Evolutionary conservation across 2,113 vertebrate species (phyloP).

Genomic region (Ondatra zibethicus): DNA sequence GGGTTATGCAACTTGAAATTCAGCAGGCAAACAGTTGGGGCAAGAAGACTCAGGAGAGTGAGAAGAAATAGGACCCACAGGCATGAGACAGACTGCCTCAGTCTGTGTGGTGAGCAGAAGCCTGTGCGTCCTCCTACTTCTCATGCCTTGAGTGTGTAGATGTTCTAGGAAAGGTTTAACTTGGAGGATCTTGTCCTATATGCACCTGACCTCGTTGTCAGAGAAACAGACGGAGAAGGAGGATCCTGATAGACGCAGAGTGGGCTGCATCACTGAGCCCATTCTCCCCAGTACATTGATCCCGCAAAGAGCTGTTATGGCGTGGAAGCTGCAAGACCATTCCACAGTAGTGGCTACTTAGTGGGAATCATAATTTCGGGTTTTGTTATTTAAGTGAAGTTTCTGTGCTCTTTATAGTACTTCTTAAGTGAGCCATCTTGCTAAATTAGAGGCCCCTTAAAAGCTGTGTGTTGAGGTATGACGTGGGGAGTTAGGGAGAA

Average conservation of each 20-base stretch:
- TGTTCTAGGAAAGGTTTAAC: not conserved
- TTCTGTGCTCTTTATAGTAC: not conserved
- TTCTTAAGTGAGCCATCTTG: not conserved
- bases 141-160: not conserved
- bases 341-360: not conserved
- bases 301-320: not conserved
- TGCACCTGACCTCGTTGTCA: not conserved
- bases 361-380: not conserved
- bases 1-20: not conserved
- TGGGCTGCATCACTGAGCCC: not conserved
- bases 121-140: not conserved
- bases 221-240: not conserved
- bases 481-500: not conserved
- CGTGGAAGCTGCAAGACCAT: rapidly evolving
- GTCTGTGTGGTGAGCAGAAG: not conserved
- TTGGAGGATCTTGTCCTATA: not conserved
- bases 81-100: too few species aligned
- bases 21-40: not conserved
- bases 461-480: not conserved
- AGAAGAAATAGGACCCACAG: not conserved
- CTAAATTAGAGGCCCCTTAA: not conserved
- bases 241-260: not conserved
- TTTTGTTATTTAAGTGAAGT: not conserved
- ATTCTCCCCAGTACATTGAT: not conserved
- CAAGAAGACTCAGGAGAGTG: not conserved